Evolutionary conservation across 2,888 invertebrate genomes (phyloP).

Genomic region (Oeneis ivallda): DNA sequence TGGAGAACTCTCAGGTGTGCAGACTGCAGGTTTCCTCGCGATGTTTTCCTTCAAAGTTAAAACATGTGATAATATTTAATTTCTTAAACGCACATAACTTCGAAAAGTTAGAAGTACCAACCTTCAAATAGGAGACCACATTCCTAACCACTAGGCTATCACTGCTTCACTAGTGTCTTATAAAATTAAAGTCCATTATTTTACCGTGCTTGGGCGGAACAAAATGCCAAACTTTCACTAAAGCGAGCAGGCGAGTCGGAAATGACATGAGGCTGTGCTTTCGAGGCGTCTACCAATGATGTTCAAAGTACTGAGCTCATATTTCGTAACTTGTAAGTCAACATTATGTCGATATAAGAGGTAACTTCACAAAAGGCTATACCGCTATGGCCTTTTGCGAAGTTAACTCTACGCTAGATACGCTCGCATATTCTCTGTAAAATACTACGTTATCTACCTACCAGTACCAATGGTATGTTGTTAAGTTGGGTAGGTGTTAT

Average conservation of each 20-base stretch:
- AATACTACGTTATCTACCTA: too few relatives aligned
- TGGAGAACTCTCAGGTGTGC: too few relatives aligned
- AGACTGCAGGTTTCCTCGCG: too few relatives aligned
- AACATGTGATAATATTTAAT: too few relatives aligned
- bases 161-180: not conserved
- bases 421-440: not conserved
- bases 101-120: too few relatives aligned
- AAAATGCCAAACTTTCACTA: conserved; percentile 32
- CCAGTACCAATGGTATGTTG: too few relatives aligned
- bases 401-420: not conserved
- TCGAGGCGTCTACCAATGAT: conserved; percentile 22
- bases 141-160: too few relatives aligned
- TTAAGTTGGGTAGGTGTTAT: too few relatives aligned
- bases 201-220: not conserved
- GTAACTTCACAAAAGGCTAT: too few relatives aligned
- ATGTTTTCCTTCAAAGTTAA: too few relatives aligned
- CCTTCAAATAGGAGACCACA: too few relatives aligned
- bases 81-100: too few relatives aligned
- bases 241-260: conserved; percentile 23
- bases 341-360: not conserved
- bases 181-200: not conserved
- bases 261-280: conserved; percentile 24
- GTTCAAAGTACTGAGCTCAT: not conserved
- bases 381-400: not conserved
- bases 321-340: conserved; percentile 18